phyloP scores from a whole-genome alignment of 2,797 vertebrate species.

The Acomys russatus region DNA sequence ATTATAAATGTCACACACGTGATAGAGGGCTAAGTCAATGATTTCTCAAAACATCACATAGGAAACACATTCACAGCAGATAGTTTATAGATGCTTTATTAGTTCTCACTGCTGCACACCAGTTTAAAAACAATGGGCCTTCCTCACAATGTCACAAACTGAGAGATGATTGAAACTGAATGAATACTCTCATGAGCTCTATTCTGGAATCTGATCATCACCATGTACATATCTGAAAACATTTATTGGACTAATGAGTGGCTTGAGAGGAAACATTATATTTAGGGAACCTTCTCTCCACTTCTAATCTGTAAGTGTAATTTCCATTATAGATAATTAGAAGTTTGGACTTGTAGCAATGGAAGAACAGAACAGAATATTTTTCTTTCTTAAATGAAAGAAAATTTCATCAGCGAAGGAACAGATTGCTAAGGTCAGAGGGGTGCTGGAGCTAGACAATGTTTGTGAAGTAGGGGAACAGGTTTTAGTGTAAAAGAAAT shows the following conservation, averaged over 20 bases:
- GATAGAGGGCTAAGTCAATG: background rate
- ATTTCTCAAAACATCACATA: slow-evolving; percentile 25
- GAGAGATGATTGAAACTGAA: slow-evolving; percentile 55
- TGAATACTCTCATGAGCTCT: background rate
- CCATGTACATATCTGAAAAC: slow-evolving; percentile 45
- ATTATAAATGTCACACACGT: background rate
- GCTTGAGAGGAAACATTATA: slow-evolving; percentile 53
- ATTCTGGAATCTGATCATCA: slow-evolving; percentile 59
- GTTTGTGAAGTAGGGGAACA: slow-evolving; percentile 61
- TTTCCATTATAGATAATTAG: slow-evolving; percentile 66
- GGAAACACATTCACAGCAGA: background rate
- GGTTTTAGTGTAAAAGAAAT: slow-evolving; percentile 76
- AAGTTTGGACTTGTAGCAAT: slow-evolving; percentile 27
- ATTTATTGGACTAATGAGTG: slow-evolving; percentile 58
- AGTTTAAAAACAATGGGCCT: slow-evolving; percentile 15
- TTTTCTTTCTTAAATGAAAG: slow-evolving; percentile 58
- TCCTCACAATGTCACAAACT: background rate
- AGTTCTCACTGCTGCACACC: background rate
- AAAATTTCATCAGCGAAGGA: slow-evolving; percentile 56
- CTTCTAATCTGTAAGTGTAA: background rate
- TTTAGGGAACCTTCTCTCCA: background rate
- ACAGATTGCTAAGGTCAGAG: slow-evolving; percentile 78
- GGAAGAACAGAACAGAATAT: slow-evolving; percentile 46
- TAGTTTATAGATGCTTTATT: background rate
- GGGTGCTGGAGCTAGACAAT: slow-evolving; percentile 78